Percentiles rank a stretch among this genome's conserved stretches.
Evolutionary conservation across 2,888 invertebrate genomes (phyloP).

Genomic region (Trissolcus japonicus): DNA sequence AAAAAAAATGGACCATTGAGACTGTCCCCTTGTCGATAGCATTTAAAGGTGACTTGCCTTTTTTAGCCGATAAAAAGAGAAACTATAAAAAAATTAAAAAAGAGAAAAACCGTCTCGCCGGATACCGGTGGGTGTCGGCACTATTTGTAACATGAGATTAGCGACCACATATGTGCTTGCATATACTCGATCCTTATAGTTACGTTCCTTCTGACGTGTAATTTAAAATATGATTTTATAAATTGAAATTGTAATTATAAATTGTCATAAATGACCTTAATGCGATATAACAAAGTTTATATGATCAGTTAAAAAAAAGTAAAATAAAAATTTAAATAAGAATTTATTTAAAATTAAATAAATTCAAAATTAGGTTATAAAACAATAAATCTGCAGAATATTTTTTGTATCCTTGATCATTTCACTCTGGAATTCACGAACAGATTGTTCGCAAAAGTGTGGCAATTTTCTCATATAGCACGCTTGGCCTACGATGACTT

Average conservation of each 20-base stretch:
- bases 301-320: too few relatives aligned
- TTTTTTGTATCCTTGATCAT: slow-evolving; percentile 47
- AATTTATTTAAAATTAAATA: background rate
- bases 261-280: slow-evolving; percentile 26
- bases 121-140: slow-evolving; percentile 73
- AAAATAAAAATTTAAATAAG: background rate
- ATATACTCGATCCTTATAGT: slow-evolving; percentile 40
- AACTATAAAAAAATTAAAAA: slow-evolving; percentile 43
- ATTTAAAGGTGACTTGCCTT: slow-evolving; percentile 32
- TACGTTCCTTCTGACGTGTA: slow-evolving; percentile 54
- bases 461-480: slow-evolving; percentile 47
- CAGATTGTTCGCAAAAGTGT: slow-evolving; percentile 31
- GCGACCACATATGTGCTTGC: slow-evolving; percentile 57
- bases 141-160: slow-evolving; percentile 71
- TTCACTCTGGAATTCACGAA: too few relatives aligned
- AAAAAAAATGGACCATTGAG: slow-evolving; percentile 36
- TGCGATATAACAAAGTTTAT: too few relatives aligned
- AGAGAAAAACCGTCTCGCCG: slow-evolving; percentile 57
- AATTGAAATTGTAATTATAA: slow-evolving; percentile 65
- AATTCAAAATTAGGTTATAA: background rate
- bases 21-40: slow-evolving; percentile 21
- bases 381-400: slow-evolving; percentile 38
- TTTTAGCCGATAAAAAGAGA: slow-evolving; percentile 53
- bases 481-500: slow-evolving; percentile 55
- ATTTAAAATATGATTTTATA: slow-evolving; percentile 60